Percentiles rank a stretch among this genome's conserved stretches.
These are phyloP conservation scores for Bucorvus abyssinicus DNA, from an alignment of 2,797 vertebrate genomes.

Conservation along the genomic window DNA sequence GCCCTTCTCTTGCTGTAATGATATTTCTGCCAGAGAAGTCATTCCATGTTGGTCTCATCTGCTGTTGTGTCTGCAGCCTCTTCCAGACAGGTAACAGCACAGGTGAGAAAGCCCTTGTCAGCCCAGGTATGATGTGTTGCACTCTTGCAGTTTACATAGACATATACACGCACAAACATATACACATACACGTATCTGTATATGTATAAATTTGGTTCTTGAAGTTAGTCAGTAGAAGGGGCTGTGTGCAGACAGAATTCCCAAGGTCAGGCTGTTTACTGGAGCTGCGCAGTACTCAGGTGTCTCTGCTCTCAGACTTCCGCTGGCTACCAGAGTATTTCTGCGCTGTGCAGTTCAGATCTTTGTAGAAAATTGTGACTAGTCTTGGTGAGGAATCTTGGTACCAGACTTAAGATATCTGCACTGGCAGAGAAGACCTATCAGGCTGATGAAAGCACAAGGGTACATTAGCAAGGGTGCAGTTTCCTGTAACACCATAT, in stretches of 20 bases:
- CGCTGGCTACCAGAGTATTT: background rate
- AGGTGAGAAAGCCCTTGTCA: background rate
- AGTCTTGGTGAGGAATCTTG: background rate
- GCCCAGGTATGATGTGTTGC: background rate
- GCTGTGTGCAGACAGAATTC: background rate
- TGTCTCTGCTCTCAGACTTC: background rate
- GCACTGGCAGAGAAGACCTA: background rate
- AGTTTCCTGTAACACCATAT: background rate
- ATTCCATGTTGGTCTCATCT: background rate
- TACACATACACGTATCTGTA: accelerated
- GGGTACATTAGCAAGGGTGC: background rate
- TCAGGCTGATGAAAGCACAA: background rate
- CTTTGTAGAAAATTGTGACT: background rate
- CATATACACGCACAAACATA: accelerated
- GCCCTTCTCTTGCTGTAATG: background rate
- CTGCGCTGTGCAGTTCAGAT: background rate
- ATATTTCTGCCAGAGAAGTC: background rate
- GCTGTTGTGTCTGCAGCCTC: background rate
- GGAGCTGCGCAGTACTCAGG: background rate
- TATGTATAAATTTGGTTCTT: background rate
- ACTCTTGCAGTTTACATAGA: background rate
- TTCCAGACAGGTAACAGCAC: background rate
- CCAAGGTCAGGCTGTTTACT: background rate
- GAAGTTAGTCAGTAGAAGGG: background rate
- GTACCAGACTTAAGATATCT: background rate